phyloP scores from a whole-genome alignment of 2,113 vertebrate genomes.

The Odobenus rosmarus region DNA sequence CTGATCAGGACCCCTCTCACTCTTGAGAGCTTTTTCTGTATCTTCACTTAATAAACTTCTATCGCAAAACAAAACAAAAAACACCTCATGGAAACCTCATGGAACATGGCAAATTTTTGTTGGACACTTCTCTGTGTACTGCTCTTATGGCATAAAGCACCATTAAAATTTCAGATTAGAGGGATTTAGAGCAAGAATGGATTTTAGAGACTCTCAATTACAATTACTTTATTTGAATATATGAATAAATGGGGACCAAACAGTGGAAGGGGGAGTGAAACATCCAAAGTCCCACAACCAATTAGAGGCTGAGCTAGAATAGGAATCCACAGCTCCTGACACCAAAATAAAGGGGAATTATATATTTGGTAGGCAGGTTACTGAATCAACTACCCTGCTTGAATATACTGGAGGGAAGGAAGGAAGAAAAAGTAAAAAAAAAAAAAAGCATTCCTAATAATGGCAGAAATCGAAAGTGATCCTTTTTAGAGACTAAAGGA shows the following conservation, averaged over 20 bases:
- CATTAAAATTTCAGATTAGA: not conserved
- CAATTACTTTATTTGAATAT: not conserved
- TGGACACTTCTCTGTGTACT: not conserved
- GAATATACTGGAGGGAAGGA: not conserved
- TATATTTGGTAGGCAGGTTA: not conserved
- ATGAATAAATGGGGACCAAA: not conserved
- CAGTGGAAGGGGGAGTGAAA: not conserved
- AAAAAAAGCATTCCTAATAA: not conserved
- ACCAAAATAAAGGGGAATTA: not conserved
- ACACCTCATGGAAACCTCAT: not conserved
- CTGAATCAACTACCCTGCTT: not conserved
- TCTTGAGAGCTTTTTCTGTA: no score
- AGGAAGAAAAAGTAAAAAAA: not conserved
- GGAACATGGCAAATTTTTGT: not conserved
- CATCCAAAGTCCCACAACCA: not conserved
- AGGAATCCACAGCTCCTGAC: not conserved
- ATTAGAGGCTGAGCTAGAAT: not conserved
- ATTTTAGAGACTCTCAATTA: not conserved
- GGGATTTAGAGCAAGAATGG: not conserved
- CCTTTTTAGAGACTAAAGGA: not conserved
- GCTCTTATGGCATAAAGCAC: not conserved
- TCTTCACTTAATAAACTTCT: no score
- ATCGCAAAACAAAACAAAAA: no score
- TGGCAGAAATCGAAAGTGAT: not conserved
- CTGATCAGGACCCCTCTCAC: no score